phyloP scores from a whole-genome alignment of 2,888 invertebrate species.

The Dolichomitus sp. region DNA sequence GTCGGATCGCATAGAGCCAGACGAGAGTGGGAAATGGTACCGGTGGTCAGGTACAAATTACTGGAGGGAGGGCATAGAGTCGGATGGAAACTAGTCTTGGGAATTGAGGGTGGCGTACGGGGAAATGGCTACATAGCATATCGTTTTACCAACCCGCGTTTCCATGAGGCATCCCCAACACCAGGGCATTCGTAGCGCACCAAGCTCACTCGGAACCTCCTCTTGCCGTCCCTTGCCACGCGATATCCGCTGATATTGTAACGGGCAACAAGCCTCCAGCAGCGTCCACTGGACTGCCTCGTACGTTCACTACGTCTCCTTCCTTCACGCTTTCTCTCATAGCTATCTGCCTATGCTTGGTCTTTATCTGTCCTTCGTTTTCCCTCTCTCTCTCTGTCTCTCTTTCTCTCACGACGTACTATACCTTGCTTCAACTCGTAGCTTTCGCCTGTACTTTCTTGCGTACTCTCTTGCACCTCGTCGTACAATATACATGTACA shows the following conservation, averaged over 20 bases:
- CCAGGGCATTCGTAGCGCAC: conserved; percentile 13
- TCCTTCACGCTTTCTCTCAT: conserved; percentile 45
- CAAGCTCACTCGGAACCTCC: background rate
- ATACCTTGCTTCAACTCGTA: conserved; percentile 19
- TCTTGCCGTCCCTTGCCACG: conserved; percentile 24
- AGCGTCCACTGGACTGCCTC: conserved; percentile 57
- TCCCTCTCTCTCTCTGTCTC: conserved; percentile 2
- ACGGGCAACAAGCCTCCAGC: conserved; percentile 64
- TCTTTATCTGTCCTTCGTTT: conserved; percentile 13
- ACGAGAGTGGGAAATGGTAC: conserved; percentile 66
- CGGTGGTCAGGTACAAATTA: conserved; percentile 78
- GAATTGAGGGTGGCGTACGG: conserved; percentile 78
- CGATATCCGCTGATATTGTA: conserved; percentile 66
- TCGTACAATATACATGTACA: conserved; percentile 6
- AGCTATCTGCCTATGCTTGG: conserved; percentile 5
- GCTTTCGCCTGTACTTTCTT: conserved; percentile 15
- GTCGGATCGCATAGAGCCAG: conserved; percentile 49
- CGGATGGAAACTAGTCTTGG: conserved; percentile 81
- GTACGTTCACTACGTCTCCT: conserved; percentile 28
- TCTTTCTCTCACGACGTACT: background rate
- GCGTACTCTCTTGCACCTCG: conserved; percentile 13
- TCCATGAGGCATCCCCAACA: conserved; percentile 45
- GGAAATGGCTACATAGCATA: conserved; percentile 77
- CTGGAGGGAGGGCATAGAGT: conserved; percentile 70
- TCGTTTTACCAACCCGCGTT: conserved; percentile 71